Evolutionary conservation across 2,888 invertebrate species (phyloP).

Genomic region (Chirona hameri): DNA sequence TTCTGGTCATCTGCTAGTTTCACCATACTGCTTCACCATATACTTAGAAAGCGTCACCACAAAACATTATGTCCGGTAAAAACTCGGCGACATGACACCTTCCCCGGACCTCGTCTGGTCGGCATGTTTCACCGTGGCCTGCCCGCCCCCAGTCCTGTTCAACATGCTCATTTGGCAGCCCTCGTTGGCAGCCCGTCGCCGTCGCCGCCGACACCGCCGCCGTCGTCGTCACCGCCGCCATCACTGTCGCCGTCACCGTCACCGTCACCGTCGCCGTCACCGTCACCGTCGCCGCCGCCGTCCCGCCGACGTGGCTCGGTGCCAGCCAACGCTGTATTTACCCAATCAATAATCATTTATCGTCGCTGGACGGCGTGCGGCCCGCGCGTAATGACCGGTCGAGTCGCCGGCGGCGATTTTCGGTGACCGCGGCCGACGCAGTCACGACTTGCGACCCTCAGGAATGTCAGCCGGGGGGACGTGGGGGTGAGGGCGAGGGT

Average conservation of each 20-base stretch:
- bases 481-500: too few relatives aligned
- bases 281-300: background rate
- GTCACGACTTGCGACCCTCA: background rate
- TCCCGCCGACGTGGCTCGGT: background rate
- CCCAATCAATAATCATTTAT: conserved; percentile 9
- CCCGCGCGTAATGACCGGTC: background rate
- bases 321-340: background rate
- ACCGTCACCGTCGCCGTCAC: background rate
- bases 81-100: too few relatives aligned
- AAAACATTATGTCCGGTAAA: too few relatives aligned
- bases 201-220: background rate
- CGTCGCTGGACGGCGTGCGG: background rate
- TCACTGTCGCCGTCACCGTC: background rate
- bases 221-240: background rate
- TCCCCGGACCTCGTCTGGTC: too few relatives aligned
- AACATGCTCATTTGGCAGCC: background rate
- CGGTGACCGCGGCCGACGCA: too few relatives aligned
- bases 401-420: background rate
- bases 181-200: background rate
- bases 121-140: background rate
- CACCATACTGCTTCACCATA: too few relatives aligned
- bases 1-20: too few relatives aligned
- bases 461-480: background rate
- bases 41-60: too few relatives aligned
- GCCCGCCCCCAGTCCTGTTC: background rate